phyloP scores from a whole-genome alignment of 2,888 invertebrate genomes.

The Gortyna flavago region DNA sequence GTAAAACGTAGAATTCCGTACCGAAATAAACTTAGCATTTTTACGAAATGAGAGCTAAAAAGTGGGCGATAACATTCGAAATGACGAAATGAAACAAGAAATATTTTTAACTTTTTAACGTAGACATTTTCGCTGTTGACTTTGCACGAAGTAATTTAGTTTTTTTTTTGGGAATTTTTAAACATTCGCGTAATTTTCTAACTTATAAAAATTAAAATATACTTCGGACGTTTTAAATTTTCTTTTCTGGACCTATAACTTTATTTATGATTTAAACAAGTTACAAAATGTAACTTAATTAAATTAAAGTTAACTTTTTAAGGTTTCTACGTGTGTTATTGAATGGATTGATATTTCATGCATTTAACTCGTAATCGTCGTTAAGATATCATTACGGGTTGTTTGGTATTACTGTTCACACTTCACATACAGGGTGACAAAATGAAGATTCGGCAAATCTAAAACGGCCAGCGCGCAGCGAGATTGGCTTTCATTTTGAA shows the following conservation, averaged over 20 bases:
- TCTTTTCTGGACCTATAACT: neutral
- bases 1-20: constrained; percentile 59
- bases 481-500: too few species aligned
- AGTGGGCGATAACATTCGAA: constrained; percentile 49
- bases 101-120: constrained; percentile 16
- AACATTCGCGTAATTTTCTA: neutral
- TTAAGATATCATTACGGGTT: neutral
- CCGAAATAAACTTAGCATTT: constrained; percentile 62
- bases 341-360: neutral
- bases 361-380: neutral
- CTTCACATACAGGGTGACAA: neutral
- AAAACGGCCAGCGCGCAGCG: neutral
- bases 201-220: neutral
- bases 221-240: neutral
- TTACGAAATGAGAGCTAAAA: constrained; percentile 58
- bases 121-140: constrained; percentile 14
- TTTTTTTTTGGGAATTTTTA: constrained; percentile 26
- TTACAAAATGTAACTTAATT: neutral
- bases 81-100: constrained; percentile 41
- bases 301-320: neutral
- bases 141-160: constrained; percentile 29
- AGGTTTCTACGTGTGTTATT: neutral
- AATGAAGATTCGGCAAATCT: neutral
- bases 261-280: neutral
- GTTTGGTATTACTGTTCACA: neutral